Evolutionary conservation across 2,888 invertebrate species (phyloP).

Genomic region (Ophion slaviceki): DNA sequence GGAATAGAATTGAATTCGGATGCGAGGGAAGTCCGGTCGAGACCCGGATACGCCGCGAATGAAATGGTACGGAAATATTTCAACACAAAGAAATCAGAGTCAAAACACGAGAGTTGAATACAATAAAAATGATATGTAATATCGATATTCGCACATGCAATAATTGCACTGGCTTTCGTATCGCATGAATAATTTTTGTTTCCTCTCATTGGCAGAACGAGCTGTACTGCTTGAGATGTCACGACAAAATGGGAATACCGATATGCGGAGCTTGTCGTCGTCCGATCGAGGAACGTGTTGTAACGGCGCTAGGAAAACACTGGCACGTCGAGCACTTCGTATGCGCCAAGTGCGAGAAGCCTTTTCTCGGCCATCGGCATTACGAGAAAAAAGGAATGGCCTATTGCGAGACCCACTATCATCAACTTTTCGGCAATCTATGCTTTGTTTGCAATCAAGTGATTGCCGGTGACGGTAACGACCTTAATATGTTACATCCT

Average conservation of each 20-base stretch:
- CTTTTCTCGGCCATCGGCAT: slow-evolving; percentile 99
- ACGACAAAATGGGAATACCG: slow-evolving; percentile 99
- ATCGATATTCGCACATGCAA: neutral
- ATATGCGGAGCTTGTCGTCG: slow-evolving; percentile 99
- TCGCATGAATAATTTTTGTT: neutral
- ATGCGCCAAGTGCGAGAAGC: slow-evolving; percentile 99
- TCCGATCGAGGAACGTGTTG: slow-evolving; percentile 99
- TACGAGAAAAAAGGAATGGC: slow-evolving; percentile 99
- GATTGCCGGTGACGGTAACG: slow-evolving; percentile 97
- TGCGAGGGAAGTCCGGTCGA: slow-evolving; percentile 96
- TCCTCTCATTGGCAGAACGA: slow-evolving; percentile 89
- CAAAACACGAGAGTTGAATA: neutral
- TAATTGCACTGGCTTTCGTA: neutral
- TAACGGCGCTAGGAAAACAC: slow-evolving; percentile 98
- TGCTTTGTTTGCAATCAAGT: slow-evolving; percentile 99
- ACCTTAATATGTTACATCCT: slow-evolving; percentile 59
- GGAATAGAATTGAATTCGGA: slow-evolving; percentile 97
- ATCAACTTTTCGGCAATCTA: slow-evolving; percentile 98
- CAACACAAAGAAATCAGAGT: neutral
- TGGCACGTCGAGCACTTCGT: slow-evolving; percentile 99
- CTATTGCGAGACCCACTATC: slow-evolving; percentile 99
- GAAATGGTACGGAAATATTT: slow-evolving; percentile 87
- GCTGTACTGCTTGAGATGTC: slow-evolving; percentile 98
- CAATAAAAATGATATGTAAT: neutral
- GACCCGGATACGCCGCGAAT: slow-evolving; percentile 95